Conservation (phyloP, 2,888 invertebrate genomes). For the Caenorhabditis auriculariae region DNA sequence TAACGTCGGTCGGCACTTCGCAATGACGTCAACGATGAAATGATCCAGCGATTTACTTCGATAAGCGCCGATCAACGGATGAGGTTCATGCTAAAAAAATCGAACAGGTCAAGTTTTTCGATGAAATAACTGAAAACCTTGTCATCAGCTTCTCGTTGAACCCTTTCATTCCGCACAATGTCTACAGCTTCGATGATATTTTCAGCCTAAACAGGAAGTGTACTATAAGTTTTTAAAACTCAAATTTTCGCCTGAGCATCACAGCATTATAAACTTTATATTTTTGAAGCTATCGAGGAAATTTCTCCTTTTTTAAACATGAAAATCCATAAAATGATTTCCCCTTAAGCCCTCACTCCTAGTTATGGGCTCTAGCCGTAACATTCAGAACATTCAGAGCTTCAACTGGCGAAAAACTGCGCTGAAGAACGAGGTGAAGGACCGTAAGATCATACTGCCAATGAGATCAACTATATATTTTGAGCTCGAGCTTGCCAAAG, state of each 20-base stretch:
- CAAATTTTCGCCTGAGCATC: background rate
- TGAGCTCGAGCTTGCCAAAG: no score
- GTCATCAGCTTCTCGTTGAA: slow-evolving; percentile 31
- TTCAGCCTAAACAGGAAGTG: slow-evolving; percentile 74
- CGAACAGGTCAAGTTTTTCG: background rate
- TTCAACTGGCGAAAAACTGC: no score
- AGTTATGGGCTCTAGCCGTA: no score
- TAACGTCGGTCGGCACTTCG: slow-evolving; percentile 30
- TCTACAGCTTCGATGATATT: slow-evolving; percentile 86
- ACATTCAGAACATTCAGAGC: no score
- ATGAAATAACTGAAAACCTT: slow-evolving; percentile 16
- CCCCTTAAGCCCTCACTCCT: no score
- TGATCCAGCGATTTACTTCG: slow-evolving; percentile 76
- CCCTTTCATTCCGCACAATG: slow-evolving; percentile 68
- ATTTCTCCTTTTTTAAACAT: no score
- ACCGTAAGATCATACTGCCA: no score
- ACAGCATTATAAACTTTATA: no score
- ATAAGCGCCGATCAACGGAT: slow-evolving; percentile 81
- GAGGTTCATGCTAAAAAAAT: slow-evolving; percentile 67
- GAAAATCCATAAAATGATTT: no score
- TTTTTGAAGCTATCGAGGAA: no score
- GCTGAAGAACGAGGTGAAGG: no score
- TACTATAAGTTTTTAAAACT: background rate
- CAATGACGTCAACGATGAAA: slow-evolving; percentile 79
- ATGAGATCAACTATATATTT: no score